Conservation (phyloP, 2,113 vertebrate genomes). For the Illadopsis cleaveri region DNA sequence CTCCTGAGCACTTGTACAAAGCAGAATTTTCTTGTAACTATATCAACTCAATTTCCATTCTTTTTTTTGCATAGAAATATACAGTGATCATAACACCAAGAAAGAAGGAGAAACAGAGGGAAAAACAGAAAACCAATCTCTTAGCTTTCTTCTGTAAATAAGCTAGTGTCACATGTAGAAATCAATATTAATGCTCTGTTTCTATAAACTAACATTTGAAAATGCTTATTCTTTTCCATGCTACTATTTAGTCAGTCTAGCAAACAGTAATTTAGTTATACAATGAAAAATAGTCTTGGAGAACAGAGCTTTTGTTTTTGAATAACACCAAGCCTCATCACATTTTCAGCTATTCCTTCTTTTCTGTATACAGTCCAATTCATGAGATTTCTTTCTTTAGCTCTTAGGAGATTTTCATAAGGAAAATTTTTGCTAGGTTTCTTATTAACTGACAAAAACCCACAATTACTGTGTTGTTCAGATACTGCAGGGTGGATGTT, state of each 20-base stretch:
- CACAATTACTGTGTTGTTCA: neutral
- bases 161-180: neutral
- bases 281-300: neutral
- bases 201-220: neutral
- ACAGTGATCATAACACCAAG: neutral
- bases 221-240: neutral
- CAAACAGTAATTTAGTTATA: neutral
- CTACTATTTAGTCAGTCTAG: neutral
- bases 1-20: neutral
- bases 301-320: neutral
- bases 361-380: neutral
- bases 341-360: neutral
- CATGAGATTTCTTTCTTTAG: neutral
- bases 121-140: neutral
- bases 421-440: neutral
- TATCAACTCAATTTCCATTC: neutral
- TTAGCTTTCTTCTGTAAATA: neutral
- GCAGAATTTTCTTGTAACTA: neutral
- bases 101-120: neutral
- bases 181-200: neutral
- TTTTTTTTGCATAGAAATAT: neutral
- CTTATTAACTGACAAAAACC: neutral
- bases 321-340: neutral
- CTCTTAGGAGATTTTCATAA: neutral
- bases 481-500: accelerated